Base-by-base conservation (phyloP, 2,113 vertebrate species). In the Excalfactoria chinensis region DNA sequence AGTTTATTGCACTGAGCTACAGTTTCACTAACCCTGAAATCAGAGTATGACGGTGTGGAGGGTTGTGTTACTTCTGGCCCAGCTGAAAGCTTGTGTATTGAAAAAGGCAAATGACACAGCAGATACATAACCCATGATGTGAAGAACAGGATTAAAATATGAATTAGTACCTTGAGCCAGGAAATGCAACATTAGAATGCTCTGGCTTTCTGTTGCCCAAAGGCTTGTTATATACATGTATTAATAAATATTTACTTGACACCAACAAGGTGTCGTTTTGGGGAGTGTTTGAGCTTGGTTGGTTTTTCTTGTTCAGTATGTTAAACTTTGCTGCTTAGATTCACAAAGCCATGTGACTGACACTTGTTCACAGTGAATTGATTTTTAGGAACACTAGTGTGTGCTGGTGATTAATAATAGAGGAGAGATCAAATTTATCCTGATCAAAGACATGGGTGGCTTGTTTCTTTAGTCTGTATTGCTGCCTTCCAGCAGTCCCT, bases 21-120 rank as follows among this genome's bases (percentile, higher is more conserved):
- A 22, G 22, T 92, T 95, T 68, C 75, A 74, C 64, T 72, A 49
- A 30, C 66, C 53, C 56, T 73, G 60, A 77, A 89, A 79, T 6
- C 53, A 76, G 86, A 30, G 20, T 53, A 10, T 53, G 51, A 17
- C 51, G 8, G 51, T 79, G 66, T 3, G 5, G 55, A 34, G 55
- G 84, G 32, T 84, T 85, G 58, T 88, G 86, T 96, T 96, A 91
- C 86, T 67, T 18, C 71, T 95, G 91, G 75, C 89, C 84, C 78
- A 21, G 48, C 6, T 81, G 66, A 84, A 81, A 68, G 84, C 55
- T 44, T 86, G 44, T 71, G 15, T 73, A 13, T 92, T 86, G 72
- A 90, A 83, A 83, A 83, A 64, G 91, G 96, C 92, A 95, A 96
- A 93, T 97, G 96, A 97, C 86, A 78, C 91, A 95, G 96, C 95